Percentiles rank a stretch among this genome's conserved stretches.
Evolutionary conservation across 2,797 vertebrate genomes (phyloP).

Genomic region (Hoplostethus atlanticus): DNA sequence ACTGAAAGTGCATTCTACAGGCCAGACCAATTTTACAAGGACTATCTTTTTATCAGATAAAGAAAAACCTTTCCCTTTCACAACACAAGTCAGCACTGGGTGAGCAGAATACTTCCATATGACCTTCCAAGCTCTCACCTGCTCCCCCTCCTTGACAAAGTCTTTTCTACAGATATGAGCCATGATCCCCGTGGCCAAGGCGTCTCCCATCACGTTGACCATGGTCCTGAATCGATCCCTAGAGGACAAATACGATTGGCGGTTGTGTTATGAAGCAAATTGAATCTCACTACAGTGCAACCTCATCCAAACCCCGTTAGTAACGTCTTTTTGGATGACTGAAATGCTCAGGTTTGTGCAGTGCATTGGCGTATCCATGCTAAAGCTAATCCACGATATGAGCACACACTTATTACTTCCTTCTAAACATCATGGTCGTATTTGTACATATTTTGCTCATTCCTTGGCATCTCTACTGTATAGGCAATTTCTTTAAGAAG

Average conservation of each 20-base stretch:
- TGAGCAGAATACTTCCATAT: background rate
- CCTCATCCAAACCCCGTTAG: too few relatives aligned
- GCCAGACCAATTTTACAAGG: too few relatives aligned
- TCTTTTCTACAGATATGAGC: slow-evolving; percentile 98
- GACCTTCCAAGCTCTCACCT: slow-evolving; percentile 82
- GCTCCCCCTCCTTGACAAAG: slow-evolving; percentile 91
- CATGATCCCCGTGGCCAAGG: slow-evolving; percentile 97
- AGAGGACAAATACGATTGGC: slow-evolving; percentile 26
- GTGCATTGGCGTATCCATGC: background rate
- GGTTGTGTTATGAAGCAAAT: background rate
- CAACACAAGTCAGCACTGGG: background rate
- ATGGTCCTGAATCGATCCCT: slow-evolving; percentile 99
- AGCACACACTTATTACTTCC: background rate
- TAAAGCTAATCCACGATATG: background rate
- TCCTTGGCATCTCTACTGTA: background rate
- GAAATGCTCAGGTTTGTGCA: background rate
- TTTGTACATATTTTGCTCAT: background rate
- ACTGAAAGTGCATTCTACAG: too few relatives aligned
- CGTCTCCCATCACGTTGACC: slow-evolving; percentile 98
- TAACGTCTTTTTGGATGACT: background rate
- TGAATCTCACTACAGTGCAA: too few relatives aligned
- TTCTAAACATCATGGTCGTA: background rate
- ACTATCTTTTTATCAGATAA: background rate
- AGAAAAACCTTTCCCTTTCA: background rate
- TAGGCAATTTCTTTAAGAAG: background rate